A percentile compares a stretch with the other conserved stretches of the same genome.
These are phyloP conservation scores for Dyspetes luteomarginatus DNA, from an alignment of 2,888 invertebrate genomes.

Conservation along the genomic window DNA sequence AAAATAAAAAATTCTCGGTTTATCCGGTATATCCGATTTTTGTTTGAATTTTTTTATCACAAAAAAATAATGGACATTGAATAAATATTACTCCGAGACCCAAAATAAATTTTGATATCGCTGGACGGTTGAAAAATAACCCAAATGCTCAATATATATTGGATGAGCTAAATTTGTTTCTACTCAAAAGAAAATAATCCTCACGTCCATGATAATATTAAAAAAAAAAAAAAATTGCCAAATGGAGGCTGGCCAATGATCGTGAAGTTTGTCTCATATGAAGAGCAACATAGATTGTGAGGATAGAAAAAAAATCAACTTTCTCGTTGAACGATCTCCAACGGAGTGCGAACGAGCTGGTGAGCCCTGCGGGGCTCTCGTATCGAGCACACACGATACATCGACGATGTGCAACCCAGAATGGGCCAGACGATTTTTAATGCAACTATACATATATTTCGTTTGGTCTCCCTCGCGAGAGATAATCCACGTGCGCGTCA, in stretches of 20 bases:
- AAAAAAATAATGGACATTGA: too few species aligned
- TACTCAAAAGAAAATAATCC: background rate
- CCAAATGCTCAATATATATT: too few species aligned
- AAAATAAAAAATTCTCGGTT: too few species aligned
- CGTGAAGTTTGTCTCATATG: background rate
- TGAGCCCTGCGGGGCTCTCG: background rate
- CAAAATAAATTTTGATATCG: too few species aligned
- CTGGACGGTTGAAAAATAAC: too few species aligned
- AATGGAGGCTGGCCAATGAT: background rate
- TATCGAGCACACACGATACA: slow-evolving; percentile 15
- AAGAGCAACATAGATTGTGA: background rate
- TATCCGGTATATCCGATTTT: too few species aligned
- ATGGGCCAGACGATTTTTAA: background rate
- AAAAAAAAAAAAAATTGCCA: background rate
- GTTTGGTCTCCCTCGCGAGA: slow-evolving; percentile 19
- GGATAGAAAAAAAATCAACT: slow-evolving; percentile 37
- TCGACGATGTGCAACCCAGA: slow-evolving; percentile 15
- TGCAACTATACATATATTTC: slow-evolving; percentile 44
- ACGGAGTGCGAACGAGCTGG: slow-evolving; percentile 19
- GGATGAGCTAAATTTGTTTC: too few species aligned
- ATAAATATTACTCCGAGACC: too few species aligned
- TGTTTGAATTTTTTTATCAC: too few species aligned
- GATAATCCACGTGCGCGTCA: slow-evolving; percentile 44
- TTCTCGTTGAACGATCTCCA: slow-evolving; percentile 36
- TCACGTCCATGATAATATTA: background rate